These are phyloP conservation scores for Plagodis pulveraria DNA, from an alignment of 2,888 invertebrate genomes.

Conservation along the genomic window DNA sequence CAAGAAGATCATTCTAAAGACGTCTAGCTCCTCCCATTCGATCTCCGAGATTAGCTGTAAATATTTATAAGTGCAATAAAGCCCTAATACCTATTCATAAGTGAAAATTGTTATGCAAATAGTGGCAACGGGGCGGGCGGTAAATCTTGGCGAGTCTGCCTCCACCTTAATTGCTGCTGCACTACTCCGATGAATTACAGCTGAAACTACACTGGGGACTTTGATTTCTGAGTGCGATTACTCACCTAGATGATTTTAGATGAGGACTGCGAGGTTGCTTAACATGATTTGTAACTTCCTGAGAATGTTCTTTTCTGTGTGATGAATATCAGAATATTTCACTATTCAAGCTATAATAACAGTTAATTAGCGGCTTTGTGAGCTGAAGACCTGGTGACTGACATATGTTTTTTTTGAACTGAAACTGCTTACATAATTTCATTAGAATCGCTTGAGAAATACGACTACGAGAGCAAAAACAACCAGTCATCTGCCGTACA, in stretches of 20 bases:
- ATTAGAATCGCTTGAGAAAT: too few relatives aligned
- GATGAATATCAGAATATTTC: too few relatives aligned
- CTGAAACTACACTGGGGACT: slow-evolving; percentile 12
- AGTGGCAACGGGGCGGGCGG: slow-evolving; percentile 71
- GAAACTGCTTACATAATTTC: too few relatives aligned
- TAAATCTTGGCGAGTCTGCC: slow-evolving; percentile 64
- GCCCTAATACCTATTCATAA: slow-evolving; percentile 83
- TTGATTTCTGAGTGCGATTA: slow-evolving; percentile 15
- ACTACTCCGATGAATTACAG: slow-evolving; percentile 30
- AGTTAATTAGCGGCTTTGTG: too few relatives aligned
- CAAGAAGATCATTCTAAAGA: slow-evolving; percentile 67
- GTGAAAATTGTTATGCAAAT: slow-evolving; percentile 85
- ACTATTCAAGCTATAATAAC: too few relatives aligned
- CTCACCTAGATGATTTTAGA: not conserved
- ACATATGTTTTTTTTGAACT: too few relatives aligned
- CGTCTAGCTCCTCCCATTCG: slow-evolving; percentile 59
- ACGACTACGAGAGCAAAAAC: too few relatives aligned
- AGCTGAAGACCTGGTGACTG: too few relatives aligned
- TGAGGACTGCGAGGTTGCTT: not conserved
- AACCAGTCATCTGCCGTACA: too few relatives aligned
- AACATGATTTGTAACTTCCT: not conserved
- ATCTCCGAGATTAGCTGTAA: slow-evolving; percentile 65
- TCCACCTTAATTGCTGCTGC: slow-evolving; percentile 66
- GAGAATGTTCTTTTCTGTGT: too few relatives aligned
- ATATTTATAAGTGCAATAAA: slow-evolving; percentile 83